phyloP scores from a whole-genome alignment of 2,888 invertebrate species.

The Drosophila silvestris region DNA sequence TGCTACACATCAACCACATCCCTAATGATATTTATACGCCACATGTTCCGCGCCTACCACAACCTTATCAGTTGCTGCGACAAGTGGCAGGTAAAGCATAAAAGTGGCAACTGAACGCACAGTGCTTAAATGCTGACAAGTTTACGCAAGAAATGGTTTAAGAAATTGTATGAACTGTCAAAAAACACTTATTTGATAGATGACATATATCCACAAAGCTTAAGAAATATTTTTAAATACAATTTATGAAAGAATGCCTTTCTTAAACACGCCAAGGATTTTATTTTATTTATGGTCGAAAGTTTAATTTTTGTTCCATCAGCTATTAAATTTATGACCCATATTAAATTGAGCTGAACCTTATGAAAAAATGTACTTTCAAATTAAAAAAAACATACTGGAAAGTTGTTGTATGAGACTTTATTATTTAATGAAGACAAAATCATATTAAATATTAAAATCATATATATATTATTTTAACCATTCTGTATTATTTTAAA shows the following conservation, averaged over 20 bases:
- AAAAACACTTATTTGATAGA: neutral
- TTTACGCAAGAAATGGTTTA: neutral
- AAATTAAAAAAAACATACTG: neutral
- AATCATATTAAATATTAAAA: neutral
- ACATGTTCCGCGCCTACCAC: slow-evolving; percentile 46
- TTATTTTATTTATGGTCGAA: neutral
- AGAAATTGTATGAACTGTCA: neutral
- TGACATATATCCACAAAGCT: neutral
- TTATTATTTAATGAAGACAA: neutral
- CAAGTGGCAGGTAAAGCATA: slow-evolving; percentile 48
- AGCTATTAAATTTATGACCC: neutral
- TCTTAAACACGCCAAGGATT: neutral
- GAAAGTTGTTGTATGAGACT: neutral
- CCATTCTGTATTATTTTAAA: neutral
- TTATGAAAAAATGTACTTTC: neutral
- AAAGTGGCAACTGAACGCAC: slow-evolving; percentile 38
- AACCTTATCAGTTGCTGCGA: slow-evolving; percentile 45
- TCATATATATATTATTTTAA: neutral
- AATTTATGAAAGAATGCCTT: neutral
- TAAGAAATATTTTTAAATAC: neutral
- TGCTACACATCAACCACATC: neutral
- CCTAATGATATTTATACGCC: slow-evolving; percentile 49
- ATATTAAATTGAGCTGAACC: neutral
- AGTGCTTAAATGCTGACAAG: slow-evolving; percentile 12
- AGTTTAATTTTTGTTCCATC: neutral